These are phyloP conservation scores for Slavum lentiscoides DNA, from an alignment of 2,888 invertebrate genomes.

Conservation along the genomic window DNA sequence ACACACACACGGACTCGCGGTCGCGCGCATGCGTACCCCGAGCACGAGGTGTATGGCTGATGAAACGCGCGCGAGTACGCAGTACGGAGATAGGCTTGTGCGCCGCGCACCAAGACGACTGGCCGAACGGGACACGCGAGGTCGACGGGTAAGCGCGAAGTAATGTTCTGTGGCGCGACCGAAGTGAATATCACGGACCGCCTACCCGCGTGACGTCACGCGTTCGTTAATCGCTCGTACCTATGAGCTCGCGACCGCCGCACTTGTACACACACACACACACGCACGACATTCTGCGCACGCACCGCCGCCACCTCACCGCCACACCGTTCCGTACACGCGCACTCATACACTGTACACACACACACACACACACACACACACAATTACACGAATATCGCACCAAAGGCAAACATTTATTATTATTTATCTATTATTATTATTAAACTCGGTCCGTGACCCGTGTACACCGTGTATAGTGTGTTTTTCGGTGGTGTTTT, in stretches of 20 bases:
- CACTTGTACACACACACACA: not conserved
- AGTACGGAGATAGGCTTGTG: too few relatives aligned
- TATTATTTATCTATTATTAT: conserved; percentile 31
- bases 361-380: not conserved
- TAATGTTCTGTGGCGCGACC: not conserved
- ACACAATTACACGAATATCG: not conserved
- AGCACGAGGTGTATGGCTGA: not conserved
- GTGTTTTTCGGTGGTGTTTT: conserved; percentile 1
- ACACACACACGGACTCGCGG: not conserved
- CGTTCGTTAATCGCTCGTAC: not conserved
- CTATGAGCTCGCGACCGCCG: not conserved
- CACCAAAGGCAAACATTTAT: conserved; percentile 36
- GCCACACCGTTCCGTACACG: not conserved
- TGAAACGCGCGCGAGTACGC: too few relatives aligned
- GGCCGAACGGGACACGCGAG: too few relatives aligned
- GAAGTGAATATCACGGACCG: not conserved
- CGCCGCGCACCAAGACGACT: too few relatives aligned
- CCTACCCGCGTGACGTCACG: conserved; percentile 16
- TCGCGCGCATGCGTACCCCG: not conserved
- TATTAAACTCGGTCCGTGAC: conserved; percentile 14
- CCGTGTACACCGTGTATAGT: not conserved
- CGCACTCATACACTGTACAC: not conserved
- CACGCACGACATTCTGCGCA: not conserved
- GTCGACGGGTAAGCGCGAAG: conserved; percentile 1
- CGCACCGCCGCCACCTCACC: not conserved